Percentiles rank a stretch among this genome's conserved stretches.
These are phyloP conservation scores for Omphaloscelis lunosa DNA, from an alignment of 2,888 invertebrate genomes.

Conservation along the genomic window DNA sequence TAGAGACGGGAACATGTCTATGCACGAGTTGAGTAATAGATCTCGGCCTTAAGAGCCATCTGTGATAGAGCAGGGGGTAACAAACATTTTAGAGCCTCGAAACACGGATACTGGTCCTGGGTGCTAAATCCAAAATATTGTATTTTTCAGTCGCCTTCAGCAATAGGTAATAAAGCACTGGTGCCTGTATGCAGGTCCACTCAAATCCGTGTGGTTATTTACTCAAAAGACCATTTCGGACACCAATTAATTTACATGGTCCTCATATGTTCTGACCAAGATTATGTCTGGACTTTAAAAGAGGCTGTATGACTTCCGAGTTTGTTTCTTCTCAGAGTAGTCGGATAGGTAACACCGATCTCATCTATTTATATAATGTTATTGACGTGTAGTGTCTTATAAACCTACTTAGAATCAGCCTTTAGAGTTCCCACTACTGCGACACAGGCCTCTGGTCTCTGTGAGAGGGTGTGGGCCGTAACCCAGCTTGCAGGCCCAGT, in stretches of 20 bases:
- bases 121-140: neutral
- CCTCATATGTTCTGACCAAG: neutral
- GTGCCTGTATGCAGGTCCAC: neutral
- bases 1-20: neutral
- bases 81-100: neutral
- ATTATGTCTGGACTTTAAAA: neutral
- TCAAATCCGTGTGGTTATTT: neutral
- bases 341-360: neutral
- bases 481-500: too few species aligned
- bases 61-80: neutral
- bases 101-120: too few species aligned
- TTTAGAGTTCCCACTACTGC: too few species aligned
- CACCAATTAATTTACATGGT: neutral
- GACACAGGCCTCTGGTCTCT: too few species aligned
- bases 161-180: neutral
- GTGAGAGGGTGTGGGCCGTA: too few species aligned
- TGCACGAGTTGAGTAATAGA: neutral
- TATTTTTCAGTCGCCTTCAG: neutral
- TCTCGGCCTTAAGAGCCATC: neutral
- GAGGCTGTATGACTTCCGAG: neutral
- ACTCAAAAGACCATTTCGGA: neutral
- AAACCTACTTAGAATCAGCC: too few species aligned
- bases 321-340: neutral
- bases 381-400: neutral
- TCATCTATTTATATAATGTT: neutral